phyloP scores from a whole-genome alignment of 2,888 invertebrate genomes.

The Sympetrum striolatum region DNA sequence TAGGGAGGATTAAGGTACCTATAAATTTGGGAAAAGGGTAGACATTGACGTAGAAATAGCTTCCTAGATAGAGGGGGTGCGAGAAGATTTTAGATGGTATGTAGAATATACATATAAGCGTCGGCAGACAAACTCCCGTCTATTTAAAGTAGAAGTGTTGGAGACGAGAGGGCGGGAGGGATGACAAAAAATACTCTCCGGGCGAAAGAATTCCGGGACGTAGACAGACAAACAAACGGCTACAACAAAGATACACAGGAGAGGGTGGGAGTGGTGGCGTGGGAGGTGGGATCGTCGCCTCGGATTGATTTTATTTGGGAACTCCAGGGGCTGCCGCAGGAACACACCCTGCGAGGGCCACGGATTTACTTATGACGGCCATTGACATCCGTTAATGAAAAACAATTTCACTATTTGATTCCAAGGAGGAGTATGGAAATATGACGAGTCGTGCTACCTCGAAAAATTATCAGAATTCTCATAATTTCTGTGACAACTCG shows the following conservation, averaged over 20 bases:
- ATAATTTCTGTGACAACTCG: no score
- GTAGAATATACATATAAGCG: no score
- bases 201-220: neutral
- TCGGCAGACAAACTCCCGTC: no score
- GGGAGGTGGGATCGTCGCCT: neutral
- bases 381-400: neutral
- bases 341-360: neutral
- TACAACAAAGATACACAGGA: neutral
- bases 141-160: neutral
- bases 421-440: no score
- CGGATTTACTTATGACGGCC: neutral
- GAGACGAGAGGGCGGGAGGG: neutral
- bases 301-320: conserved; percentile 19
- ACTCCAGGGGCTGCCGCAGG: neutral
- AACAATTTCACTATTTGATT: no score
- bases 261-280: neutral
- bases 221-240: neutral
- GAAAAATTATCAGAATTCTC: no score
- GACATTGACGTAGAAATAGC: no score
- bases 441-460: no score
- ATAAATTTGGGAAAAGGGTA: no score
- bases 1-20: no score
- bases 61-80: no score
- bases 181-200: neutral
- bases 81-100: no score